These are phyloP conservation scores for Leuciscus idus DNA, from an alignment of 2,113 vertebrate species.

Conservation along the genomic window DNA sequence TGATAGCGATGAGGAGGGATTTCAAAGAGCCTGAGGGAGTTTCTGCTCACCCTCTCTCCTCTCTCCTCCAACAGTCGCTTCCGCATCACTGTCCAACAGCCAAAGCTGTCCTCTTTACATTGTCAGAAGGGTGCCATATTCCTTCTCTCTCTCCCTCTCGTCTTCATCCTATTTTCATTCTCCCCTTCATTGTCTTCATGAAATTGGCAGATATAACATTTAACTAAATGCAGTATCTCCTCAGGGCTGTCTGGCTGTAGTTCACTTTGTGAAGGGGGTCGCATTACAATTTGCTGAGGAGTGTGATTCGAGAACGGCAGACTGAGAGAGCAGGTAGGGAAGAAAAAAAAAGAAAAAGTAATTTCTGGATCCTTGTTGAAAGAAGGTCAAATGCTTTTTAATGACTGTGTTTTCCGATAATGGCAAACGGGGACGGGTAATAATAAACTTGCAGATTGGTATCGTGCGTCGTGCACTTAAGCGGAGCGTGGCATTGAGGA, in stretches of 20 bases:
- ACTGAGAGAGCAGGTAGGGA: slow-evolving; percentile 11
- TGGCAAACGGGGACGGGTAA: slow-evolving; percentile 56
- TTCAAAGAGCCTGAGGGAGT: slow-evolving; percentile 66
- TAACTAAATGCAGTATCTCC: slow-evolving; percentile 78
- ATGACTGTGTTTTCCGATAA: slow-evolving; percentile 82
- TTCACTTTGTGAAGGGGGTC: slow-evolving; percentile 74
- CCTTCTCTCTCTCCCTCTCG: slow-evolving; percentile 17
- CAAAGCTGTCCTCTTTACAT: slow-evolving; percentile 48
- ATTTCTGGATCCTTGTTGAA: slow-evolving; percentile 76
- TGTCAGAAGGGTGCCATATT: slow-evolving; percentile 28
- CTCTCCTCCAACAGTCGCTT: slow-evolving; percentile 64
- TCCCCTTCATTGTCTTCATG: slow-evolving; percentile 70
- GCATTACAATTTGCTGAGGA: slow-evolving; percentile 77
- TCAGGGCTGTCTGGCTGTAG: slow-evolving; percentile 72
- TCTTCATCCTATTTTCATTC: slow-evolving; percentile 54
- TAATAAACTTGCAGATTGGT: slow-evolving; percentile 82
- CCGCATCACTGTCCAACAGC: slow-evolving; percentile 70
- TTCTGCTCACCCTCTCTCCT: slow-evolving; percentile 44
- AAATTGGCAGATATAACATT: slow-evolving; percentile 83
- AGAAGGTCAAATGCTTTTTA: slow-evolving; percentile 84
- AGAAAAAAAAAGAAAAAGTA: slow-evolving; percentile 67
- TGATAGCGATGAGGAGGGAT: slow-evolving; percentile 68
- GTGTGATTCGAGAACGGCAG: slow-evolving; percentile 68
- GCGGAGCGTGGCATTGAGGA: slow-evolving; percentile 74
- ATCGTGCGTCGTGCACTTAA: slow-evolving; percentile 73